Conservation (phyloP, 2,888 invertebrate genomes). For the Xestobium rufovillosum region DNA sequence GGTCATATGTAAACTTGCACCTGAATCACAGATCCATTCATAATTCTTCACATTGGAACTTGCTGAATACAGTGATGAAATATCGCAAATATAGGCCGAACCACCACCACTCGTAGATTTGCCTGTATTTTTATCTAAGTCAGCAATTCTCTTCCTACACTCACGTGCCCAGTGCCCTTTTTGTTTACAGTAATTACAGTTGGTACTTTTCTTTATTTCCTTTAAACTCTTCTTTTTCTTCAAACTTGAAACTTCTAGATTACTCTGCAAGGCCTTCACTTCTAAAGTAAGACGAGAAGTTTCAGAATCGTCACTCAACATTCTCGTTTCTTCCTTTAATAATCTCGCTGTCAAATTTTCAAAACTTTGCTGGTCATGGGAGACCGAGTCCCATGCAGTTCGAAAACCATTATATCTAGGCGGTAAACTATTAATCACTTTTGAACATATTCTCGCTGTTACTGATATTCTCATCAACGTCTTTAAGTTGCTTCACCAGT, state of each 20-base stretch:
- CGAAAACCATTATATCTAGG: constrained; percentile 13
- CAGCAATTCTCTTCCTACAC: constrained; percentile 16
- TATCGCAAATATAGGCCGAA: constrained; percentile 17
- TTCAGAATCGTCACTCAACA: constrained; percentile 13
- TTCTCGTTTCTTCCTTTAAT: constrained; percentile 20
- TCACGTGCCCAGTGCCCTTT: constrained; percentile 23
- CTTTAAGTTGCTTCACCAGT: constrained; percentile 16
- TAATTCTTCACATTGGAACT: constrained; percentile 14
- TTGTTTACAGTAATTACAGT: too few species aligned
- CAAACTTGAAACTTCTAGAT: constrained; percentile 4
- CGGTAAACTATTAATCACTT: constrained; percentile 18
- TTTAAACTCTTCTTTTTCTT: constrained; percentile 11
- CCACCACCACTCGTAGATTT: too few species aligned
- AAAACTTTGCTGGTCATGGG: constrained; percentile 14
- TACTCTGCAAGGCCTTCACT: constrained; percentile 15
- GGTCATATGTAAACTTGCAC: constrained; percentile 25
- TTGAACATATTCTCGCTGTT: constrained; percentile 18
- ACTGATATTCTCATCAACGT: constrained; percentile 15
- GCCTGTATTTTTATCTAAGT: not conserved
- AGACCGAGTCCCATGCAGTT: constrained; percentile 21
- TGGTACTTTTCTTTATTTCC: too few species aligned
- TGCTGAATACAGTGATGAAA: constrained; percentile 12
- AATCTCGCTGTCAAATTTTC: constrained; percentile 18
- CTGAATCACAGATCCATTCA: constrained; percentile 25
- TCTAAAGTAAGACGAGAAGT: constrained; percentile 14